phyloP scores from a whole-genome alignment of 2,113 vertebrate genomes.

The Rhea pennata region DNA sequence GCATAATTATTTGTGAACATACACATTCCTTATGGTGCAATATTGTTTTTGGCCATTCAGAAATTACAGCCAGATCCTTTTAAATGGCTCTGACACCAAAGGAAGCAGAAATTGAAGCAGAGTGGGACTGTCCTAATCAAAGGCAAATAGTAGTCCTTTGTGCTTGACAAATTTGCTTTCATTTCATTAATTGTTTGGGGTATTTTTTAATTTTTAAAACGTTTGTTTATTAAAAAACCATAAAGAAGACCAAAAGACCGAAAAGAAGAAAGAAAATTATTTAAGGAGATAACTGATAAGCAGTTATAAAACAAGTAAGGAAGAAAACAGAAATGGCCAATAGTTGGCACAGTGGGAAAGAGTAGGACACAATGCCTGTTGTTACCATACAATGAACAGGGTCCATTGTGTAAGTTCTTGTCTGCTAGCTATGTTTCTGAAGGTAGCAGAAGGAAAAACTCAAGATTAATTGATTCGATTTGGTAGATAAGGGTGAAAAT shows the following conservation, averaged over 20 bases:
- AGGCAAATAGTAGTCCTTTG: neutral
- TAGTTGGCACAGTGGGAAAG: slow-evolving; percentile 10
- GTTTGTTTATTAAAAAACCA: neutral
- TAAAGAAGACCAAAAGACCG: neutral
- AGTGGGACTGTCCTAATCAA: neutral
- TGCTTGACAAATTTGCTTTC: neutral
- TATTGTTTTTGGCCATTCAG: slow-evolving; percentile 13
- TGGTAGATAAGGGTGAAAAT: neutral
- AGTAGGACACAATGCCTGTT: neutral
- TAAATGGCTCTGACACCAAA: neutral
- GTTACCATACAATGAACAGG: neutral
- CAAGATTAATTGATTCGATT: neutral
- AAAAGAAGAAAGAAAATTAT: neutral
- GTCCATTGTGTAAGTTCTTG: neutral
- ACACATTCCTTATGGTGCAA: neutral
- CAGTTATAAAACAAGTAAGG: neutral
- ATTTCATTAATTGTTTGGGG: neutral
- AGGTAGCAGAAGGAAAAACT: neutral
- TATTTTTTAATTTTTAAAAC: neutral
- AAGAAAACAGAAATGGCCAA: neutral
- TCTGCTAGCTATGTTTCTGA: neutral
- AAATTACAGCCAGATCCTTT: neutral
- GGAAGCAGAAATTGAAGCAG: slow-evolving; percentile 25
- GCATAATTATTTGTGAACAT: slow-evolving; percentile 34
- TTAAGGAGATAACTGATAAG: neutral